Conservation (phyloP, 2,113 vertebrate genomes). For the Chlorodrepanis virens region DNA sequence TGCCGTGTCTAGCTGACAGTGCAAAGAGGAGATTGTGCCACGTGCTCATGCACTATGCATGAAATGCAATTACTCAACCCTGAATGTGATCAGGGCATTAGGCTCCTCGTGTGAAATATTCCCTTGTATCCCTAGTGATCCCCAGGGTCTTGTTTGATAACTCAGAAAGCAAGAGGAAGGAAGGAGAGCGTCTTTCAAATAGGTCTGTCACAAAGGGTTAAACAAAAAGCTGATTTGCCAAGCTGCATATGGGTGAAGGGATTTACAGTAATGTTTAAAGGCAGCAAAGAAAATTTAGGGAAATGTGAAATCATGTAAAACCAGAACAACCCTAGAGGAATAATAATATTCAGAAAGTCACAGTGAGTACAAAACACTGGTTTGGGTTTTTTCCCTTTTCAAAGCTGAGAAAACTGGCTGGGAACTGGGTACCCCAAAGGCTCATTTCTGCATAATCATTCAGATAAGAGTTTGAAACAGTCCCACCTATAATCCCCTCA, state of each 20-base stretch:
- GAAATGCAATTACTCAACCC: conserved; percentile 28
- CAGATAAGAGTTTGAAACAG: background rate
- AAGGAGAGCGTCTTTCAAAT: background rate
- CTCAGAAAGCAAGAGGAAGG: background rate
- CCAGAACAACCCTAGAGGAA: conserved; percentile 24
- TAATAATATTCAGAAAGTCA: conserved; percentile 11
- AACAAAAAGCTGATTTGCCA: conserved; percentile 10
- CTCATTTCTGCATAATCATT: background rate
- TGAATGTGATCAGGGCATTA: background rate
- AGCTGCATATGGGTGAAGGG: background rate
- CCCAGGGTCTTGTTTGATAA: background rate
- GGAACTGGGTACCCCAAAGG: background rate
- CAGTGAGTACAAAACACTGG: background rate
- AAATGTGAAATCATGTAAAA: conserved; percentile 30
- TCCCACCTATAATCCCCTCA: background rate
- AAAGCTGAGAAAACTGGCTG: background rate
- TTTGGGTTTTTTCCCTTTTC: background rate
- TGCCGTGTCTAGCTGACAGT: conserved; percentile 14
- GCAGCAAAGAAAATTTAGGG: background rate
- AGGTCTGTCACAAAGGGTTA: conserved; percentile 24
- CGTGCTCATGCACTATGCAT: conserved; percentile 23
- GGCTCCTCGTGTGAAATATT: background rate
- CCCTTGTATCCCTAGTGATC: background rate
- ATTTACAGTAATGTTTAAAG: background rate
- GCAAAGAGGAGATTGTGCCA: conserved; percentile 19